Conservation (phyloP, 2,113 vertebrate species). For the Origma solitaria region DNA sequence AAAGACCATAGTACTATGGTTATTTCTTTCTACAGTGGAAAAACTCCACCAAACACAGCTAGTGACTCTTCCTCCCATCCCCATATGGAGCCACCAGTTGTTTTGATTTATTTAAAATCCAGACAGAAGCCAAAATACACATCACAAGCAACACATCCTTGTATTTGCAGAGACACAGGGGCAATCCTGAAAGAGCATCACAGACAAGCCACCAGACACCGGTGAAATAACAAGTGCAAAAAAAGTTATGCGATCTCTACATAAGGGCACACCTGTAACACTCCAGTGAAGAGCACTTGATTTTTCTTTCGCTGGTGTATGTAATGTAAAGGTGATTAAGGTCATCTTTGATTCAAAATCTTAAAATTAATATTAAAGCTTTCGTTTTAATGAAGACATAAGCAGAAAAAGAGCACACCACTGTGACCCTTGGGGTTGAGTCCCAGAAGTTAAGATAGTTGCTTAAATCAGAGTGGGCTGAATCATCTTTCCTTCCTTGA, state of each 20-base stretch:
- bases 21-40: not conserved
- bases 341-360: not conserved
- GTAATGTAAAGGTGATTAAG: not conserved
- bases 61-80: not conserved
- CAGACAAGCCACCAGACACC: not conserved
- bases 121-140: not conserved
- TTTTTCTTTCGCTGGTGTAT: not conserved
- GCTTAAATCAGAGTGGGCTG: not conserved
- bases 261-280: not conserved
- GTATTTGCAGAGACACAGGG: not conserved
- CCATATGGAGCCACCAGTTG: not conserved
- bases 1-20: not conserved
- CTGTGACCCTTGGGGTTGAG: not conserved
- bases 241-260: not conserved
- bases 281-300: accelerated
- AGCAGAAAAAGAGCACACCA: not conserved
- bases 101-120: not conserved
- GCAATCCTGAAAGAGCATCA: not conserved
- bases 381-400: not conserved
- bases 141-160: not conserved
- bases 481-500: not conserved
- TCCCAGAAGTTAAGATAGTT: not conserved
- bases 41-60: not conserved
- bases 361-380: not conserved
- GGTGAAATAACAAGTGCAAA: not conserved